Evolutionary conservation across 2,888 invertebrate species (phyloP).

Genomic region (Scaptomyza flava): DNA sequence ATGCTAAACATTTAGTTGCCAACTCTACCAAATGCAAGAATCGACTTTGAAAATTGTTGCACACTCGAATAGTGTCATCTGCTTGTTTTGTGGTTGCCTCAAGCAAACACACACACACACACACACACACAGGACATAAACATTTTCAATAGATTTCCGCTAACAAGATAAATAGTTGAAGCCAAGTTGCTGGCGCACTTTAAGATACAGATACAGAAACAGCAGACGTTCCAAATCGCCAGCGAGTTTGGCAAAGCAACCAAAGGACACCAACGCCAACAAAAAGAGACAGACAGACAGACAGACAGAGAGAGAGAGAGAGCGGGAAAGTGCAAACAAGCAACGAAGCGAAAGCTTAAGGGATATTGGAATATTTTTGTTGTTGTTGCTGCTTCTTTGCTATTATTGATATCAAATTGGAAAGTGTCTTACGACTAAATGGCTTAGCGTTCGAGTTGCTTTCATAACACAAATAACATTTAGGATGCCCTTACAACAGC

Average conservation of each 20-base stretch:
- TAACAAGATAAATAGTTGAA: conserved; percentile 78
- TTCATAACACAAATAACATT: conserved; percentile 18
- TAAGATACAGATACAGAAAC: conserved; percentile 59
- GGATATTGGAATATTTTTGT: background rate
- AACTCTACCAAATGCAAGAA: background rate
- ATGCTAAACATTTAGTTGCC: too few relatives aligned
- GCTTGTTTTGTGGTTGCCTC: conserved; percentile 28
- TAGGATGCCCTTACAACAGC: conserved; percentile 7
- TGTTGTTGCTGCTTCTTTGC: conserved; percentile 22
- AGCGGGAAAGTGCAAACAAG: background rate
- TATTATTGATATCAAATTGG: conserved; percentile 81
- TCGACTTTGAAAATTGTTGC: conserved; percentile 10
- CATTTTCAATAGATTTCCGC: conserved; percentile 78
- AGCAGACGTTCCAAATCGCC: conserved; percentile 63
- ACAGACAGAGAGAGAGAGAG: background rate
- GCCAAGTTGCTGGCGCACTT: conserved; percentile 57
- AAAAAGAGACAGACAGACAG: background rate
- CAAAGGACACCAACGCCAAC: conserved; percentile 3
- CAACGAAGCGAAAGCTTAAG: background rate
- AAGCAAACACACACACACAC: conserved; percentile 13
- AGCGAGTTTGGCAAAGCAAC: conserved; percentile 5
- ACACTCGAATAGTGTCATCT: conserved; percentile 25
- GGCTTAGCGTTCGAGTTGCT: conserved; percentile 36
- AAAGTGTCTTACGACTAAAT: conserved; percentile 68
- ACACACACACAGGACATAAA: conserved; percentile 56